A percentile compares a stretch with the other conserved stretches of the same genome.
These are phyloP conservation scores for Ctenochaetus hawaiiensis DNA, from an alignment of 2,797 vertebrate species.

Conservation along the genomic window DNA sequence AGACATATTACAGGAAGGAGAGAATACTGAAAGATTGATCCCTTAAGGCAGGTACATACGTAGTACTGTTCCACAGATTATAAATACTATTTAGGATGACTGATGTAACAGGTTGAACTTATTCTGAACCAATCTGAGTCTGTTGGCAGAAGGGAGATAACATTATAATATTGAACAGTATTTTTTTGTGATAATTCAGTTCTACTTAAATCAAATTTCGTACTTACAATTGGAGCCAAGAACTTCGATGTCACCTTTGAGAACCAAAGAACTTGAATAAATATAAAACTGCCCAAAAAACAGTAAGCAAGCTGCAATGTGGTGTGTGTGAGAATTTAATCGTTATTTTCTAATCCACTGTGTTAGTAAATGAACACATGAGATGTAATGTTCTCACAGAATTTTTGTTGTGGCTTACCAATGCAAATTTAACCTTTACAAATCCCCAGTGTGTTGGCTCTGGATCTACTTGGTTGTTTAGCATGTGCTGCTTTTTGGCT, in stretches of 20 bases:
- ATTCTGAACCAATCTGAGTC: neutral
- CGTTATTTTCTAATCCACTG: too few species aligned
- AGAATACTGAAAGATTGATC: too few species aligned
- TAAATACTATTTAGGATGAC: neutral
- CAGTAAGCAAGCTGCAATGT: too few species aligned
- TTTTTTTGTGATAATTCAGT: neutral
- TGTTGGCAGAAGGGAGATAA: neutral
- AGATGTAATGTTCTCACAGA: too few species aligned
- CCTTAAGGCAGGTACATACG: neutral
- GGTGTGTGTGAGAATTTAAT: too few species aligned
- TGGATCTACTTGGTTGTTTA: neutral
- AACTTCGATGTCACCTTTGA: neutral
- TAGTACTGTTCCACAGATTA: neutral
- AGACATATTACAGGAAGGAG: too few species aligned
- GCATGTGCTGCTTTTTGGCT: neutral
- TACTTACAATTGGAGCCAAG: neutral
- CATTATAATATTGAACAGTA: neutral
- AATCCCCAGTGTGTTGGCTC: neutral
- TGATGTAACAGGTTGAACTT: neutral
- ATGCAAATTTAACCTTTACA: too few species aligned
- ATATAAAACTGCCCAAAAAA: too few species aligned
- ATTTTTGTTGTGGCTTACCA: too few species aligned
- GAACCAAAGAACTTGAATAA: neutral
- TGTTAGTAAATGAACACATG: too few species aligned
- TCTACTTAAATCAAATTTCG: neutral